A percentile compares a stretch with the other conserved stretches of the same genome.
These are phyloP conservation scores for Corythornis madagascariensis DNA, from an alignment of 2,113 vertebrate species.

Conservation along the genomic window DNA sequence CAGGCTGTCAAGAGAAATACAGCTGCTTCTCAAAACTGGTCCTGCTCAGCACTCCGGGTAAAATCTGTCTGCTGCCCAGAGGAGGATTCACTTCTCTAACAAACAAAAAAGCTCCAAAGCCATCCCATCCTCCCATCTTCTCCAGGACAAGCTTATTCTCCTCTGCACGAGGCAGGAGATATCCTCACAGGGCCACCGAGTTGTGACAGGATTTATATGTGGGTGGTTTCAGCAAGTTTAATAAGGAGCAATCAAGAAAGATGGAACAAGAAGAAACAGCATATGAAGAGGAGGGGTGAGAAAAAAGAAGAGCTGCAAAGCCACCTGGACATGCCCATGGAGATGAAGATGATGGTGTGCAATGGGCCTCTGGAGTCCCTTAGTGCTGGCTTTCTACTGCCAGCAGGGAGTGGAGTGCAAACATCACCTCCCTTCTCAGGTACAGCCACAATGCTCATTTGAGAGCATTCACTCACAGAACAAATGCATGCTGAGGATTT, in stretches of 20 bases:
- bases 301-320: neutral
- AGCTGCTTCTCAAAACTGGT: neutral
- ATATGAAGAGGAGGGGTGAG: neutral
- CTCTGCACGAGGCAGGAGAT: neutral
- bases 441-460: rapidly evolving
- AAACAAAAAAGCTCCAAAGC: neutral
- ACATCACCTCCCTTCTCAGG: neutral
- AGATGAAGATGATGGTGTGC: rapidly evolving
- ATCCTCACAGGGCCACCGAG: neutral
- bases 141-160: neutral
- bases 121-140: neutral
- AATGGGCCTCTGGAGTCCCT: neutral
- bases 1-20: neutral
- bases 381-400: neutral
- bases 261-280: neutral
- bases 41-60: too few species aligned
- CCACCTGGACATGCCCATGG: neutral
- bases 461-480: neutral
- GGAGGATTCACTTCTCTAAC: neutral
- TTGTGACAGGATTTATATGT: rapidly evolving
- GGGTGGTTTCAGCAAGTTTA: rapidly evolving
- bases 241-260: neutral
- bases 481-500: rapidly evolving
- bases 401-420: rapidly evolving
- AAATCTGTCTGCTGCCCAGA: neutral